Percentiles rank a stretch among this genome's conserved stretches.
phyloP scores from a whole-genome alignment of 2,797 vertebrate species.

The Leontocebus nigricollis region DNA sequence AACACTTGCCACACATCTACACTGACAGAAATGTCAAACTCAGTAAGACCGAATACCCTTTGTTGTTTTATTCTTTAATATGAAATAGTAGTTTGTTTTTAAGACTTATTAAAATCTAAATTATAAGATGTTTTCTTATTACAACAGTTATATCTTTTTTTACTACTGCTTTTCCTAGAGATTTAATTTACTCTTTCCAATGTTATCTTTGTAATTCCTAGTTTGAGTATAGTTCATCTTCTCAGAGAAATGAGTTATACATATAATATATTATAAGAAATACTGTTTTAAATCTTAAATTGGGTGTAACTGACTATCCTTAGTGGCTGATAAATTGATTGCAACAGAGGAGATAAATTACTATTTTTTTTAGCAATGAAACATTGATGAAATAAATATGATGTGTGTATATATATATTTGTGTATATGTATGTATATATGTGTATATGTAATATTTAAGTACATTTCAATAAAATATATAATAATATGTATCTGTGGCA shows the following conservation, averaged over 20 bases:
- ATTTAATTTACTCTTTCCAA: slow-evolving; percentile 4
- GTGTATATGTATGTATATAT: background rate
- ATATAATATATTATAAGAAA: background rate
- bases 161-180: background rate
- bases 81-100: background rate
- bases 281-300: slow-evolving; percentile 31
- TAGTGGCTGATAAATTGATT: background rate
- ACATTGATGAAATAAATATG: background rate
- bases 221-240: background rate
- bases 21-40: background rate
- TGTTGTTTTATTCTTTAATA: background rate
- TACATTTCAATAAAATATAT: background rate
- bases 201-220: background rate
- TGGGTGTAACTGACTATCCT: slow-evolving; percentile 6
- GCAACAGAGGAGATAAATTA: background rate
- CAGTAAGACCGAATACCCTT: background rate
- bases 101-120: background rate
- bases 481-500: background rate
- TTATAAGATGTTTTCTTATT: background rate
- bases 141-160: background rate
- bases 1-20: background rate
- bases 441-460: background rate
- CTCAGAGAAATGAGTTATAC: background rate
- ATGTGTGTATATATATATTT: background rate
- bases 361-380: slow-evolving; percentile 6